Evolutionary conservation across 2,888 invertebrate genomes (phyloP).

Genomic region (Limnephilus rhombicus): DNA sequence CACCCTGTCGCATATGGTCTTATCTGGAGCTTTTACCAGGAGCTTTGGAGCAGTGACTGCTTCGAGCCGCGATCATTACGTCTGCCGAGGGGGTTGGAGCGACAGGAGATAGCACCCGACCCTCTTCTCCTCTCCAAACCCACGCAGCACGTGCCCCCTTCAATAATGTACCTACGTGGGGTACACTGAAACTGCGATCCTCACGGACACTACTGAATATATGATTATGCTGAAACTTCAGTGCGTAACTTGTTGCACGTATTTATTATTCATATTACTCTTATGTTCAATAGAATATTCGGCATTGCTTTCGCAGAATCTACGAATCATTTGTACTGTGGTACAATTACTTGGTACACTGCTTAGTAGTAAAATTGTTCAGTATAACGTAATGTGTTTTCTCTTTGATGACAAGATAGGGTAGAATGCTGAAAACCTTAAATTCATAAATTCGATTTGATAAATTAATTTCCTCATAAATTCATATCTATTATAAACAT

Average conservation of each 20-base stretch:
- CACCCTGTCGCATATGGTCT: constrained; percentile 11
- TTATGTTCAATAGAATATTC: no score
- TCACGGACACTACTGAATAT: not conserved
- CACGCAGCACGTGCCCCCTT: constrained; percentile 28
- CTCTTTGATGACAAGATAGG: no score
- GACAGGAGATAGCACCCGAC: not conserved
- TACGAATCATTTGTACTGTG: no score
- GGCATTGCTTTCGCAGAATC: no score
- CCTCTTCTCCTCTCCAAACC: not conserved
- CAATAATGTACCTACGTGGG: not conserved
- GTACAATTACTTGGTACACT: no score
- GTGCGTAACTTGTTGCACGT: not conserved
- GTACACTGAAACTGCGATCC: not conserved
- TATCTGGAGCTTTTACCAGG: constrained; percentile 21
- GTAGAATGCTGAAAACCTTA: no score
- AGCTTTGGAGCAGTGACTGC: constrained; percentile 12
- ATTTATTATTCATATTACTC: not conserved
- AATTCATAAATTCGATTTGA: no score
- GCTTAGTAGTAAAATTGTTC: no score
- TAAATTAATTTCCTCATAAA: no score
- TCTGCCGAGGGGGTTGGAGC: not conserved
- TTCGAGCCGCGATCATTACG: not conserved
- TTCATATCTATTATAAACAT: no score
- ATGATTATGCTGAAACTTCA: not conserved
- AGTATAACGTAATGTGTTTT: no score